Evolutionary conservation across 1,140 invertebrate species (phyloP).

Genomic region (Aphaenogaster floridana): DNA sequence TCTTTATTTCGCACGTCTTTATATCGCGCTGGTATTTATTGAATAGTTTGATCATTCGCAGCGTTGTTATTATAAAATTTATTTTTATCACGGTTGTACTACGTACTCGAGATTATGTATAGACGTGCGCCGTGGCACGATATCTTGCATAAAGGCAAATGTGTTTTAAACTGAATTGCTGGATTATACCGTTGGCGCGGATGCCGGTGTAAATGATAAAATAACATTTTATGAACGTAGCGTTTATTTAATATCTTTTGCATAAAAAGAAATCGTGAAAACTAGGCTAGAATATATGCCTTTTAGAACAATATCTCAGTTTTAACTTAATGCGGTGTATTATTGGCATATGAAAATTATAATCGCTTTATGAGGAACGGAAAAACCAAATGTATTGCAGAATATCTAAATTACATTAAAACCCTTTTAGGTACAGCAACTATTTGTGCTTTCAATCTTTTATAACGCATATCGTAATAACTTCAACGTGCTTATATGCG

Average conservation of each 20-base stretch:
- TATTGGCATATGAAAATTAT: not conserved
- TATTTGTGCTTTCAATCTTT: constrained; percentile 50
- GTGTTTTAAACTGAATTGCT: constrained; percentile 57
- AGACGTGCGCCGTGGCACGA: not conserved
- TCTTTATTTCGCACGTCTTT: constrained; percentile 10
- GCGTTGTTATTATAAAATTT: constrained; percentile 33
- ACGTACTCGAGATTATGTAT: constrained; percentile 45
- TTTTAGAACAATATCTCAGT: not conserved
- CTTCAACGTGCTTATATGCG: constrained; percentile 43
- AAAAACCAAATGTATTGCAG: not conserved
- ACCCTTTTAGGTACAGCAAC: not conserved
- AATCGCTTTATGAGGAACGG: not conserved
- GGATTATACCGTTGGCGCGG: constrained; percentile 41
- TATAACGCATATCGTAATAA: constrained; percentile 28
- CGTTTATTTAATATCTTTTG: constrained; percentile 49
- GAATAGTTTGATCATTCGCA: constrained; percentile 26
- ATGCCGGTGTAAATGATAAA: constrained; percentile 54
- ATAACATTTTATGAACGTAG: constrained; percentile 21
- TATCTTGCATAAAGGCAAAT: constrained; percentile 51
- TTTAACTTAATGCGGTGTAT: constrained; percentile 9
- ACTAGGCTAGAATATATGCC: not conserved
- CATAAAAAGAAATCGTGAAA: not conserved
- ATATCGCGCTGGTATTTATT: constrained; percentile 6
- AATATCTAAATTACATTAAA: constrained; percentile 26
- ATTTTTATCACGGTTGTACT: constrained; percentile 4